Evolutionary conservation across 2,797 vertebrate species (phyloP).

Genomic region (Trachurus trachurus): DNA sequence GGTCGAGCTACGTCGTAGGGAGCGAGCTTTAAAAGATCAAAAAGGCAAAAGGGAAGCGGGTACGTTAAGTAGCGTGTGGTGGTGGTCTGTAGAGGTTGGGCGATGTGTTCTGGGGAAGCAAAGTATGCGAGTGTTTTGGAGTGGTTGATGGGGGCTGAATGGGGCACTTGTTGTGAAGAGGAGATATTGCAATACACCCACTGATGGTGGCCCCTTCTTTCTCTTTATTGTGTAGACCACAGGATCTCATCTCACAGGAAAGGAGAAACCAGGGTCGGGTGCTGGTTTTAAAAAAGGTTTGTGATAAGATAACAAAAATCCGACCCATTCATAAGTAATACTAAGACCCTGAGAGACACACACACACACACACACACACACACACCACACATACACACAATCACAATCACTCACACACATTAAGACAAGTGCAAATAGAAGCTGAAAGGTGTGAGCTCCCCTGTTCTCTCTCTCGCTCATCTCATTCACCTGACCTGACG

Average conservation of each 20-base stretch:
- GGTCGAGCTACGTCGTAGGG: constrained; percentile 38
- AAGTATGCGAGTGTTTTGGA: constrained; percentile 62
- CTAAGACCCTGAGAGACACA: neutral
- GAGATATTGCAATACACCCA: constrained; percentile 41
- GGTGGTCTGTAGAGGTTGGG: constrained; percentile 51
- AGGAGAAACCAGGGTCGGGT: constrained; percentile 20
- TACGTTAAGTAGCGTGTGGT: constrained; percentile 58
- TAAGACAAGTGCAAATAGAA: constrained; percentile 11
- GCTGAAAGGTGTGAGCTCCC: constrained; percentile 1
- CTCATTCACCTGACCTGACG: constrained; percentile 42
- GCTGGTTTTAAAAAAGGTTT: neutral
- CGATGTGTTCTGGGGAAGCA: constrained; percentile 40
- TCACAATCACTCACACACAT: neutral
- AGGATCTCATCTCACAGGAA: constrained; percentile 46
- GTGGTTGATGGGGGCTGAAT: constrained; percentile 65
- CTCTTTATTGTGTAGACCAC: constrained; percentile 27
- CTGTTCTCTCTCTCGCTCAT: constrained; percentile 12
- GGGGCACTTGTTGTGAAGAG: constrained; percentile 58
- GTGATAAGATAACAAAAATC: constrained; percentile 39
- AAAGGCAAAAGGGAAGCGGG: constrained; percentile 58
- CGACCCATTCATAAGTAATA: constrained; percentile 26
- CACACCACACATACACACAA: neutral
- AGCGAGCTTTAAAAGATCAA: constrained; percentile 48
- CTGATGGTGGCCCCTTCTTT: constrained; percentile 44
- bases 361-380: neutral